Evolutionary conservation across 2,113 vertebrate genomes (phyloP), one percentile per base, ranked within the genome.

Genomic region (Agapornis roseicollis): DNA sequence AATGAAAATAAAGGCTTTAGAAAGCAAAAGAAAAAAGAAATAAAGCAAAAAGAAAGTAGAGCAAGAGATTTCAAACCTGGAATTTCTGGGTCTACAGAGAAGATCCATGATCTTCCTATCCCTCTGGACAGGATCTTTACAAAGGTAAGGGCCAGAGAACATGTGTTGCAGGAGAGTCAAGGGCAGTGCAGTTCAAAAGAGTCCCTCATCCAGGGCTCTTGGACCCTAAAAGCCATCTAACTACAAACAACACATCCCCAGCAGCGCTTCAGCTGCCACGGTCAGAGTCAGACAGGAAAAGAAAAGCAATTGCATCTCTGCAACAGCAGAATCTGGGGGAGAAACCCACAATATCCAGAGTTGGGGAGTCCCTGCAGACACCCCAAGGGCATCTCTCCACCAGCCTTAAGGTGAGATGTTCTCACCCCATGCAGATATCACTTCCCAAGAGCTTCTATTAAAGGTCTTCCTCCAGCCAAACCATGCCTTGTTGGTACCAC

Each of bases 131-230:
- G n/a, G 39, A 33, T 25, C 35, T 55, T 49, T 61, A 4, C 22
- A 14, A 39, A 1, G 1, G 28, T 33, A 13, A 76, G 6, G 72
- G 39, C 28, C 6, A 13, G 11, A 19, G 24, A 53, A 23, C 3
- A 2, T 0, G 1, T 1, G 5, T 41, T n/a, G 24, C 0, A 1
- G n/a, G 12, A 77, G 8, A 49, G 42, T 14, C 84, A 14, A 25
- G 46, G 29, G 18, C 63, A 64, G 28, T 25, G 10, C 39, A 47
- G 39, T 46, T 35, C 39, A n/a, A 41, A 73, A 58, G 28, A 46
- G 17, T 14, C 63, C 7, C 1, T 24, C n/a, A 33, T 8, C 2
- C 56, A 6, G 16, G 27, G 4, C 8, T 22, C 37, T 14, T 1
- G 49, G 10, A 23, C 29, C 44, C 44, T 2, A 1, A 31, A 35